Evolutionary conservation across 2,888 invertebrate genomes (phyloP).

Genomic region (Ennomos quercinarius): DNA sequence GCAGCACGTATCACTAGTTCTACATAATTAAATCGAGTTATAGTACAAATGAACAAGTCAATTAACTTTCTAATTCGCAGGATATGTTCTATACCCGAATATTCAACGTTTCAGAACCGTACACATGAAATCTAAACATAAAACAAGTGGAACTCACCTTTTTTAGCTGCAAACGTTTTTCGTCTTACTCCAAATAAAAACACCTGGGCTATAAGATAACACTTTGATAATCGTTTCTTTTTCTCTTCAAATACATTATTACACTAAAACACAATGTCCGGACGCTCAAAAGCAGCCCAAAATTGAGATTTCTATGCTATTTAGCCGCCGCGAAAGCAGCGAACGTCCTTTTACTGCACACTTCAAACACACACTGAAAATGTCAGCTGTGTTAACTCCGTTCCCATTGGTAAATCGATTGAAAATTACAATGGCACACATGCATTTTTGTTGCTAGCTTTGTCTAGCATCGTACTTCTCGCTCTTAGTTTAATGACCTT

Average conservation of each 20-base stretch:
- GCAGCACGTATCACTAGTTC: neutral
- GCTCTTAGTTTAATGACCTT: slow-evolving; percentile 66
- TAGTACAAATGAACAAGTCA: slow-evolving; percentile 45
- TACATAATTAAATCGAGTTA: slow-evolving; percentile 47
- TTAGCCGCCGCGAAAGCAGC: slow-evolving; percentile 55
- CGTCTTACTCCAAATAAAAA: slow-evolving; percentile 67
- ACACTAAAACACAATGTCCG: slow-evolving; percentile 76
- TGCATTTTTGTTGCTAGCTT: slow-evolving; percentile 55
- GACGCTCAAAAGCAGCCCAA: slow-evolving; percentile 79
- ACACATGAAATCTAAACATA: slow-evolving; percentile 60
- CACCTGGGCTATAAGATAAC: slow-evolving; percentile 85
- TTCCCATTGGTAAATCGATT: slow-evolving; percentile 84
- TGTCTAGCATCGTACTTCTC: slow-evolving; percentile 57
- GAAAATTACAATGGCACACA: slow-evolving; percentile 64
- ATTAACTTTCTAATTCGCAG: slow-evolving; percentile 64
- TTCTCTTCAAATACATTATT: slow-evolving; percentile 85
- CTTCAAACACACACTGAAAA: slow-evolving; percentile 72
- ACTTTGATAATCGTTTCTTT: slow-evolving; percentile 81
- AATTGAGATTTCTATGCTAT: slow-evolving; percentile 61
- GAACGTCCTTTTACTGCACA: slow-evolving; percentile 65
- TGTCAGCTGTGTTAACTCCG: slow-evolving; percentile 76
- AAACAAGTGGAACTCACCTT: slow-evolving; percentile 67
- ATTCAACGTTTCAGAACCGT: slow-evolving; percentile 36
- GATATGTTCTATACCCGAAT: slow-evolving; percentile 39
- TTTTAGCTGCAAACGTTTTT: slow-evolving; percentile 61